Evolutionary conservation across 2,797 vertebrate genomes (phyloP), one percentile per base, ranked within the genome.

Genomic region (Propithecus perrieri): DNA sequence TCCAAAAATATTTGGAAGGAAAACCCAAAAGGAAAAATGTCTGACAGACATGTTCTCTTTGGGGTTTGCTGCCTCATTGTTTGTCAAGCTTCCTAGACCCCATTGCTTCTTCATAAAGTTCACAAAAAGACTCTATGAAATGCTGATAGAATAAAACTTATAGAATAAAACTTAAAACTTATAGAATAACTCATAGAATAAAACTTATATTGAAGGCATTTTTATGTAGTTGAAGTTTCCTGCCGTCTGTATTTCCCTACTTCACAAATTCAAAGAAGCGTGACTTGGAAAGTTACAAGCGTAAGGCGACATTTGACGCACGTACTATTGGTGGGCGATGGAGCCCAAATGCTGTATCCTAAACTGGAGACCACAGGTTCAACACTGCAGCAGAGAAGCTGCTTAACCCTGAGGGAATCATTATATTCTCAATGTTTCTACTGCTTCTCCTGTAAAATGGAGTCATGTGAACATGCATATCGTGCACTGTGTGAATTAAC

Each of bases 1-100:
- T 78, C 30, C 85, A 96, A 97, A 96, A 69, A n/a, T 20, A 91
- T 86, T 78, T 93, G 92, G 75, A 74, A 94, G 75, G 92, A 97
- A 97, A 98, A 94, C 38, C 50, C 65, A 96, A 63, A 97, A 85
- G 94, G 96, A 98, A 81, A 96, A 69, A 95, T 28, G 46, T 33
- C 94, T 95, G 93, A 97, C 91, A 93, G 97, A 97, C 91, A 69
- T 59, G 72, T 84, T 96, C 95, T 96, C 84, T 95, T 95, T 86
- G 97, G 97, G 96, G 96, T 97, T 97, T 98, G 96, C 97, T 94
- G 96, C 80, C 78, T 95, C 57, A 35, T 84, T 38, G 18, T 93
- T 93, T 91, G 96, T 84, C 94, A 97, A 28, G 26, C 97, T 97
- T 86, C 69, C 76, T 93, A 88, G 57, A 97, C 79, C 87, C 65